A percentile compares a stretch with the other conserved stretches of the same genome.
Conservation (phyloP, 2,888 invertebrate genomes). For the Cotesia congregata region DNA sequence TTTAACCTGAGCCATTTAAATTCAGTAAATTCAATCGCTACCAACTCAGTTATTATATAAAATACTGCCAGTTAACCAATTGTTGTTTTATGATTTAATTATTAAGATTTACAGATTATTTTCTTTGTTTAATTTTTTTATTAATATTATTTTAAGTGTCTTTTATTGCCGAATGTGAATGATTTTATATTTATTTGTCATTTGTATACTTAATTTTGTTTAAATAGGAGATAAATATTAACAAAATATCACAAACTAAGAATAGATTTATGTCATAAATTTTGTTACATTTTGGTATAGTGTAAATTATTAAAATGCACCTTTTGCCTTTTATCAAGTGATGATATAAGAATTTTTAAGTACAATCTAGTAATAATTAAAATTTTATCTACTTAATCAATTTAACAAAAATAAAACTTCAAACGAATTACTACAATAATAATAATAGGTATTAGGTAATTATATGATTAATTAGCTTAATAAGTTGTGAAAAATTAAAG, state of each 20-base stretch:
- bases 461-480: not conserved
- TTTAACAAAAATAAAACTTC: not conserved
- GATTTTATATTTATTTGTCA: conserved; percentile 40
- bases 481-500: not conserved
- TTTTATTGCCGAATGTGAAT: conserved; percentile 28
- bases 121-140: conserved; percentile 21
- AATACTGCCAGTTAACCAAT: conserved; percentile 55
- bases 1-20: not conserved
- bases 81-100: not conserved
- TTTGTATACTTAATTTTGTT: conserved; percentile 23
- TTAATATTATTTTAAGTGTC: conserved; percentile 30
- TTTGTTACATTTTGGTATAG: conserved; percentile 21
- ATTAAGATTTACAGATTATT: not conserved
- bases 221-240: conserved; percentile 9
- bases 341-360: conserved; percentile 12
- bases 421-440: not conserved
- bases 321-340: conserved; percentile 18
- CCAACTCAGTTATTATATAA: conserved; percentile 36
- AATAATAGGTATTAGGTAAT: not conserved
- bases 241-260: conserved; percentile 23
- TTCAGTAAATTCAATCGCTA: not conserved
- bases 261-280: not conserved
- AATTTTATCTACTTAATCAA: conserved; percentile 10
- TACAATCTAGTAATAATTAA: conserved; percentile 30
- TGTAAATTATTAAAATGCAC: conserved; percentile 21